phyloP scores from a whole-genome alignment of 2,888 invertebrate genomes.

The Ichneumon xanthorius region DNA sequence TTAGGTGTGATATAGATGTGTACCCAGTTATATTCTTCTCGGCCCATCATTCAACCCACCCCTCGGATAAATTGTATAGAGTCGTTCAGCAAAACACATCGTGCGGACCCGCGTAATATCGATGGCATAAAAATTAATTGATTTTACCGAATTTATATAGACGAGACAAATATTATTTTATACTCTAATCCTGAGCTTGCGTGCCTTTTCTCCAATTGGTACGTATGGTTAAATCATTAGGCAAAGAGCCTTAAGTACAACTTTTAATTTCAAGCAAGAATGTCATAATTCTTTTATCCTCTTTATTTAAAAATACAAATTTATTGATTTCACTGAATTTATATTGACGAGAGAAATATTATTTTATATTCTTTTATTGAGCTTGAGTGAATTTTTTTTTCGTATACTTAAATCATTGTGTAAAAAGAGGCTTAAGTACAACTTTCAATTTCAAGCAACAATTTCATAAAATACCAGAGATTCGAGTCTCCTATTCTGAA shows the following conservation, averaged over 20 bases:
- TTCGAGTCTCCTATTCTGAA: constrained; percentile 43
- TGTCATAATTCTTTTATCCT: background rate
- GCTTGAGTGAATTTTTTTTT: background rate
- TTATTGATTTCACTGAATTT: constrained; percentile 7
- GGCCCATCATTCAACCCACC: constrained; percentile 4
- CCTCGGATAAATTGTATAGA: constrained; percentile 36
- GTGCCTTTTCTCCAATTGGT: background rate
- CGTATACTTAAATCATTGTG: background rate
- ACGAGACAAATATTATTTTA: background rate
- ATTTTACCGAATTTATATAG: background rate
- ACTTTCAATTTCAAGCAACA: background rate
- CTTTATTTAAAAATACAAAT: background rate
- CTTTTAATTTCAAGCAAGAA: background rate
- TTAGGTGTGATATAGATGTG: constrained; percentile 79
- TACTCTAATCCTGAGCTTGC: background rate
- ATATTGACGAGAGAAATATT: background rate
- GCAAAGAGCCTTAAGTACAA: too few species aligned
- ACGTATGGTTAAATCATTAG: background rate
- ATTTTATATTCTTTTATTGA: background rate
- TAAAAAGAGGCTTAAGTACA: background rate
- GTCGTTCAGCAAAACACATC: constrained; percentile 64
- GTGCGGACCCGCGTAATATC: constrained; percentile 7
- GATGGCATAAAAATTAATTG: constrained; percentile 1
- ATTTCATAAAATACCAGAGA: constrained; percentile 31
- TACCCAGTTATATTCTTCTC: constrained; percentile 72